Base-by-base conservation (phyloP, 1,140 invertebrate species). In the Forficula auricularia region DNA sequence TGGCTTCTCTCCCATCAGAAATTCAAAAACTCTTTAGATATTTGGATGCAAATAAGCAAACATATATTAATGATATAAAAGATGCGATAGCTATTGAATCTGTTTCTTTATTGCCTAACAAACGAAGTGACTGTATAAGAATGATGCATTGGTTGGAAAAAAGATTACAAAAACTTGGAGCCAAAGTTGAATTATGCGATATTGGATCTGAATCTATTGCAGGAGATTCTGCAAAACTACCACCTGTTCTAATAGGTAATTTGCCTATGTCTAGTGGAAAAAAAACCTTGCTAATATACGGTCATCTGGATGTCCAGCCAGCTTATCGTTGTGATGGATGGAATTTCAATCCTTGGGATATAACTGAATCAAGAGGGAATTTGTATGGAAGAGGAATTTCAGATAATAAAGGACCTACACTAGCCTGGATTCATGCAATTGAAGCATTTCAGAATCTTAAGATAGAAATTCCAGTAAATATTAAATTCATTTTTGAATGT, bases 281-380 rank as follows among this genome's bases (percentile, higher is more conserved):
- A 47, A 57, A 72, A 50, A 79, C 74, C 7, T 49, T 78, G 13
- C 61, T 71, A 37, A 61, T 79, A 10, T 78, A 79, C 57, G 75
- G 73, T 8, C 75, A 79, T 62, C 60, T 79, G 40, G 75, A 79
- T 59, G 75, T 78, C 4, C 68, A 73, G 48, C 70, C 74, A 43
- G 73, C 70, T 15, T 35, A 50, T 19, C 58, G 59, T 15, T 16
- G 9, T n/a, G 43, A 50, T 19, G 30, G 47, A 10, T 54, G 50
- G 52, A 42, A 38, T 27, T 44, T 45, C 1, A 45, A 55, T 42
- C 56, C 55, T n/a, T 59, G 57, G 35, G 35, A 45, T 38, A 27
- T 59, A 27, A 51, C 76, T 37, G 86, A 94, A 58, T 77, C 77
- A 52, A 71, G 96, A 70, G 86, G 75, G 0, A 95, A 95, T 60